These are phyloP conservation scores for Murina feae DNA, from an alignment of 2,113 vertebrate genomes.

Conservation along the genomic window DNA sequence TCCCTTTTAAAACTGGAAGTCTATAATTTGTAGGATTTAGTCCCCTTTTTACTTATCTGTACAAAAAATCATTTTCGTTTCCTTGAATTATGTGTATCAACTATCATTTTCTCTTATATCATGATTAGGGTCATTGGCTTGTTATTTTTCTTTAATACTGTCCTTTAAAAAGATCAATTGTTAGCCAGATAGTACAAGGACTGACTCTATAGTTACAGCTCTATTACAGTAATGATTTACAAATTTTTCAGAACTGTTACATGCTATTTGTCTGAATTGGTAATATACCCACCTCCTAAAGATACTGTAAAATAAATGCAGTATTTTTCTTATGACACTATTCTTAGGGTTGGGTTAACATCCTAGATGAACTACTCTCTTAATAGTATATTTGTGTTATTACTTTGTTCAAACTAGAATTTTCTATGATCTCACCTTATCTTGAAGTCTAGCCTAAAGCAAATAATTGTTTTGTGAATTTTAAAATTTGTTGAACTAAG, in stretches of 20 bases:
- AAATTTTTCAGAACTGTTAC: neutral
- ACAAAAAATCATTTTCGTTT: neutral
- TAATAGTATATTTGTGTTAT: neutral
- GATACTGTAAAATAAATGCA: neutral
- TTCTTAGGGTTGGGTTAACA: neutral
- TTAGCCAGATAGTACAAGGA: neutral
- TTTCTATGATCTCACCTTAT: neutral
- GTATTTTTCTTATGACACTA: neutral
- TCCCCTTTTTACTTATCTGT: neutral
- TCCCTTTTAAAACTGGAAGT: neutral
- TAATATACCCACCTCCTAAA: neutral
- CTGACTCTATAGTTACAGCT: neutral
- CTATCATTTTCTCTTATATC: slow-evolving; percentile 3
- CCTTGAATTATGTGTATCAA: slow-evolving; percentile 14
- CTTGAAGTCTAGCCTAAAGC: neutral
- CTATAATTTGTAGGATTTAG: slow-evolving; percentile 10
- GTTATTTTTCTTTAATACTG: neutral
- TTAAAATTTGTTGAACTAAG: neutral
- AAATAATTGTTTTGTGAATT: slow-evolving; percentile 24
- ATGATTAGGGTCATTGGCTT: neutral
- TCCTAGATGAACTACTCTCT: neutral
- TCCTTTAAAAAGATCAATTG: neutral
- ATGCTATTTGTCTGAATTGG: neutral
- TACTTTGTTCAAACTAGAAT: slow-evolving; percentile 4
- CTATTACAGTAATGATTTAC: slow-evolving; percentile 3